Conservation (phyloP, 2,113 vertebrate genomes). For the Cyanoliseus patagonus region DNA sequence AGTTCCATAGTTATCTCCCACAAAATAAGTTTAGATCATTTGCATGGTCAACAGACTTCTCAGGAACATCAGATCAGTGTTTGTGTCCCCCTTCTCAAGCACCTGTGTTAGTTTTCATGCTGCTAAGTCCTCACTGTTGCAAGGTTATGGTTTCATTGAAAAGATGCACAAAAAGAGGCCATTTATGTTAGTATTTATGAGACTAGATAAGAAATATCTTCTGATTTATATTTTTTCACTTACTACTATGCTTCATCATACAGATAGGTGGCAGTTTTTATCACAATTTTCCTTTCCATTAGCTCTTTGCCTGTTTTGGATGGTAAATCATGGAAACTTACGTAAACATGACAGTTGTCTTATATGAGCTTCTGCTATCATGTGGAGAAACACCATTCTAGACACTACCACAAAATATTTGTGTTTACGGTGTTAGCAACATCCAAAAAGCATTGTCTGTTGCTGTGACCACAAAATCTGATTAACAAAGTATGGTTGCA, state of each 20-base stretch:
- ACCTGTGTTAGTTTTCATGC: fast-evolving
- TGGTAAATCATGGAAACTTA: slow-evolving; percentile 2
- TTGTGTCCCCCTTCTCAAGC: not conserved
- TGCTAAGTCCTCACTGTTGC: not conserved
- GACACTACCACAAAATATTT: not conserved
- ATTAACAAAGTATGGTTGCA: not conserved
- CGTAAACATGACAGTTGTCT: not conserved
- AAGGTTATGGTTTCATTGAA: not conserved
- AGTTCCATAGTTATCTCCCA: not conserved
- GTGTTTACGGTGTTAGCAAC: not conserved
- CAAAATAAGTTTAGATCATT: not conserved
- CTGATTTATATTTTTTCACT: not conserved
- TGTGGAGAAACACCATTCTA: not conserved
- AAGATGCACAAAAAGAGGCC: not conserved
- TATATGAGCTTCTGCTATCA: not conserved
- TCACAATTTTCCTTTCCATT: not conserved
- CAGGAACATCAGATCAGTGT: not conserved
- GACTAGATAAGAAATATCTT: not conserved
- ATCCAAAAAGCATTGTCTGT: not conserved
- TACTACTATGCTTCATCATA: not conserved
- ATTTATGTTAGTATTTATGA: not conserved
- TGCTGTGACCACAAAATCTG: not conserved
- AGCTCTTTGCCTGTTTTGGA: not conserved
- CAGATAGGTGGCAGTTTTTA: not conserved
- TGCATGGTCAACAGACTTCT: not conserved